These are phyloP conservation scores for Nibea albiflora DNA, from an alignment of 2,113 vertebrate species.

Conservation along the genomic window DNA sequence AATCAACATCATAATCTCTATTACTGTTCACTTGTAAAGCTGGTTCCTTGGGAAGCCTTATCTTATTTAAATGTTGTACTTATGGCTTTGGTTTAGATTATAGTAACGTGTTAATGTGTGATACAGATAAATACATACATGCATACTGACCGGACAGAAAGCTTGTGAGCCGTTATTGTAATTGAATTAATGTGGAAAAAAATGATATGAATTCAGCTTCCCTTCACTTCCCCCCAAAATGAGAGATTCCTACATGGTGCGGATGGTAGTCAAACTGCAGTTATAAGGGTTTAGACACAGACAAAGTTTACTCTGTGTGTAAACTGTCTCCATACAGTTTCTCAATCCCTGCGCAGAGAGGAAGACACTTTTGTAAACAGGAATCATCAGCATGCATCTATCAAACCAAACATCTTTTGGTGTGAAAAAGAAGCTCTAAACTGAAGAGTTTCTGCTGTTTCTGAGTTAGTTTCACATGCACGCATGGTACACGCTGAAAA, in stretches of 20 bases:
- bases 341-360: neutral
- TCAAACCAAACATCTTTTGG: neutral
- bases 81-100: neutral
- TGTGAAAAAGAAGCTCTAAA: neutral
- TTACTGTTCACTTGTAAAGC: neutral
- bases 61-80: neutral
- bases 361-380: conserved; percentile 16
- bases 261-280: conserved; percentile 13
- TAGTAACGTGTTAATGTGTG: too few species aligned
- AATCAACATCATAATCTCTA: neutral
- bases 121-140: neutral
- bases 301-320: neutral
- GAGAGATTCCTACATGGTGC: neutral
- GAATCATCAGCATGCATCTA: neutral
- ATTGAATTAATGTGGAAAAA: neutral
- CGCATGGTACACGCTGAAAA: neutral
- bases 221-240: neutral
- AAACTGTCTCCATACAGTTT: conserved; percentile 4
- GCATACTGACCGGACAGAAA: neutral
- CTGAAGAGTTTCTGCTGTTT: neutral
- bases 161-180: neutral
- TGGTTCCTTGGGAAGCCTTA: too few species aligned
- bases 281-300: neutral
- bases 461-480: neutral
- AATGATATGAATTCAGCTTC: neutral